phyloP scores from a whole-genome alignment of 2,888 invertebrate genomes.

The Thereva nobilitata region DNA sequence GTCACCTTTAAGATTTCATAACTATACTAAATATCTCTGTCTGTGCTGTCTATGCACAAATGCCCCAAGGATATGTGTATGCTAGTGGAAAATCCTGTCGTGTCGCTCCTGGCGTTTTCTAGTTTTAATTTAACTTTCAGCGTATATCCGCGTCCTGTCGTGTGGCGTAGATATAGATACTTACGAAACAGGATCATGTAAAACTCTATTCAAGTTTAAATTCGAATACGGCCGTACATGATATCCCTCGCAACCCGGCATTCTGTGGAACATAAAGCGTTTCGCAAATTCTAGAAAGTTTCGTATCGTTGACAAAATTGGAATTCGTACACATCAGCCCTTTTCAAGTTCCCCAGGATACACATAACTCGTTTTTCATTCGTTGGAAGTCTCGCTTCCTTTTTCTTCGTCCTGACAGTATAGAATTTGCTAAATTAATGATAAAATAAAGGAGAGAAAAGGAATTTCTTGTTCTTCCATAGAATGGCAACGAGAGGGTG shows the following conservation, averaged over 20 bases:
- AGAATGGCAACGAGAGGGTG: no score
- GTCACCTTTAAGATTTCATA: no score
- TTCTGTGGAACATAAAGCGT: slow-evolving; percentile 6
- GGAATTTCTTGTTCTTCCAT: slow-evolving; percentile 1
- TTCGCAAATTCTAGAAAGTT: slow-evolving; percentile 1
- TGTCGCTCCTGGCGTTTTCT: not conserved
- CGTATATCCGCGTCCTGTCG: slow-evolving; percentile 3
- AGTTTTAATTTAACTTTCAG: slow-evolving; percentile 27
- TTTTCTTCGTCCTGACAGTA: slow-evolving; percentile 23
- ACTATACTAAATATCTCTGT: no score
- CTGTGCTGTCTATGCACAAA: no score
- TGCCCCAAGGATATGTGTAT: no score
- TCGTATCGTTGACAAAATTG: slow-evolving; percentile 28
- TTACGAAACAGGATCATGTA: no score
- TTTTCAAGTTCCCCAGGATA: slow-evolving; percentile 8
- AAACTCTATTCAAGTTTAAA: no score
- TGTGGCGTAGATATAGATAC: slow-evolving; percentile 1
- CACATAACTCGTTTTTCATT: slow-evolving; percentile 19
- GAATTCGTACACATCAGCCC: slow-evolving; percentile 25
- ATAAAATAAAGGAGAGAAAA: slow-evolving; percentile 19
- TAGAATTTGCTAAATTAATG: slow-evolving; percentile 24
- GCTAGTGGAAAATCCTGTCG: not conserved
- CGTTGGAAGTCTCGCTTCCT: slow-evolving; percentile 10
- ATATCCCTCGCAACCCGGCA: no score
- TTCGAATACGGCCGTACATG: no score